These are phyloP conservation scores for Brachirus orientalis DNA, from an alignment of 2,113 vertebrate genomes.

Conservation along the genomic window DNA sequence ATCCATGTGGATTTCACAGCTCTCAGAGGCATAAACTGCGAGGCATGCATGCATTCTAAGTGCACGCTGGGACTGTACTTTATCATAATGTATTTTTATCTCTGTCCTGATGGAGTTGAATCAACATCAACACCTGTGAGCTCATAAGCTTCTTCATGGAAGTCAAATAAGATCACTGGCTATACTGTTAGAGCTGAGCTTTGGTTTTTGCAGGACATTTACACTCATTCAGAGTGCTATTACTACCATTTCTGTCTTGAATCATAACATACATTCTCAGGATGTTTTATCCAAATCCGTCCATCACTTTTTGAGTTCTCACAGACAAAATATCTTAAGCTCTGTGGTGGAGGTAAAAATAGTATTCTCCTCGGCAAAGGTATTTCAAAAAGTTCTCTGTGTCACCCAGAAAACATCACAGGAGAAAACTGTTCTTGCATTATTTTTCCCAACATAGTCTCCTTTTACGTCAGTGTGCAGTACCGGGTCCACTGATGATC, in stretches of 20 bases:
- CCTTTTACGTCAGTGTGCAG: too few relatives aligned
- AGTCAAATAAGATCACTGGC: slow-evolving; percentile 39
- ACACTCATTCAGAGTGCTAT: neutral
- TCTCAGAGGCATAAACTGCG: slow-evolving; percentile 42
- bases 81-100: slow-evolving; percentile 17
- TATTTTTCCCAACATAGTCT: too few relatives aligned
- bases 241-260: neutral
- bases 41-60: slow-evolving; percentile 42
- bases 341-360: too few relatives aligned
- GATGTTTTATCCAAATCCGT: too few relatives aligned
- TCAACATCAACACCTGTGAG: too few relatives aligned
- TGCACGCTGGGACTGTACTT: slow-evolving; percentile 41
- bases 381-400: too few relatives aligned
- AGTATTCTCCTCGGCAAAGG: too few relatives aligned
- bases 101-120: slow-evolving; percentile 33
- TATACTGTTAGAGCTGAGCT: slow-evolving; percentile 8
- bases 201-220: slow-evolving; percentile 4
- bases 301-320: too few relatives aligned
- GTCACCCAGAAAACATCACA: too few relatives aligned
- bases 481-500: too few relatives aligned
- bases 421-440: too few relatives aligned
- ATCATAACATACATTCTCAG: neutral
- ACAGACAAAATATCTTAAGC: too few relatives aligned
- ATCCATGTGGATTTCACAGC: slow-evolving; percentile 36
- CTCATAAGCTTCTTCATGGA: neutral